Conservation (phyloP, 1,140 invertebrate species). For the Drosophila nigrodunni region DNA sequence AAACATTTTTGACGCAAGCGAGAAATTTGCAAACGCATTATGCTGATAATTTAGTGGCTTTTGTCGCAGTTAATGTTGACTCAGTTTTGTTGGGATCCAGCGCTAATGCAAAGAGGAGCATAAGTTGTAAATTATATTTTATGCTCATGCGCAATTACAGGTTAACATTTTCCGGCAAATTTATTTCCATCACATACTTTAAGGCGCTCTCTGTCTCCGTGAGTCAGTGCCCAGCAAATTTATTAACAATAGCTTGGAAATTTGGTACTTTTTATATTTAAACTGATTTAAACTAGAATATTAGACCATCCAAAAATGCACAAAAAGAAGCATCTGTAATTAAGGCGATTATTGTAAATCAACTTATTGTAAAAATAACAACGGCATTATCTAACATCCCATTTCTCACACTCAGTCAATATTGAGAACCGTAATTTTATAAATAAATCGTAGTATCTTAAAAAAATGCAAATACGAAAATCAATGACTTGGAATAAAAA, state of each 20-base stretch:
- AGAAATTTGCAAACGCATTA: slow-evolving; percentile 47
- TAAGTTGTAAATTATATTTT: slow-evolving; percentile 72
- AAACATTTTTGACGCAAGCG: slow-evolving; percentile 7
- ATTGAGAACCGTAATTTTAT: slow-evolving; percentile 31
- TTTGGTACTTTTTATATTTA: too few relatives aligned
- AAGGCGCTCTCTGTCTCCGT: slow-evolving; percentile 9
- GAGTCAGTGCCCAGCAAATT: too few relatives aligned
- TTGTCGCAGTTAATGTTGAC: slow-evolving; percentile 7
- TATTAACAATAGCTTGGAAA: too few relatives aligned
- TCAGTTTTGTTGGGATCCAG: slow-evolving; percentile 6
- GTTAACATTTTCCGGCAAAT: slow-evolving; percentile 55
- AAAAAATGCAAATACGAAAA: slow-evolving; percentile 43
- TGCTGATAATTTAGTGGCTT: slow-evolving; percentile 61
- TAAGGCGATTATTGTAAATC: not conserved
- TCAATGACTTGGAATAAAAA: slow-evolving; percentile 68
- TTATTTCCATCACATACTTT: slow-evolving; percentile 67
- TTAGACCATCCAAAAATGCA: too few relatives aligned
- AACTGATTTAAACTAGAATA: too few relatives aligned
- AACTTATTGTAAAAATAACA: too few relatives aligned
- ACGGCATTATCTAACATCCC: not conserved
- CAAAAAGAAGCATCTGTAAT: too few relatives aligned
- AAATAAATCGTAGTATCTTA: slow-evolving; percentile 54
- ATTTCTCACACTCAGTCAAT: slow-evolving; percentile 48
- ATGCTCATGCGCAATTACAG: slow-evolving; percentile 68
- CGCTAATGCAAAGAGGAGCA: slow-evolving; percentile 55